A percentile compares a stretch with the other conserved stretches of the same genome.
These are phyloP conservation scores for Dendrolimus kikuchii DNA, from an alignment of 1,140 invertebrate species.

Conservation along the genomic window DNA sequence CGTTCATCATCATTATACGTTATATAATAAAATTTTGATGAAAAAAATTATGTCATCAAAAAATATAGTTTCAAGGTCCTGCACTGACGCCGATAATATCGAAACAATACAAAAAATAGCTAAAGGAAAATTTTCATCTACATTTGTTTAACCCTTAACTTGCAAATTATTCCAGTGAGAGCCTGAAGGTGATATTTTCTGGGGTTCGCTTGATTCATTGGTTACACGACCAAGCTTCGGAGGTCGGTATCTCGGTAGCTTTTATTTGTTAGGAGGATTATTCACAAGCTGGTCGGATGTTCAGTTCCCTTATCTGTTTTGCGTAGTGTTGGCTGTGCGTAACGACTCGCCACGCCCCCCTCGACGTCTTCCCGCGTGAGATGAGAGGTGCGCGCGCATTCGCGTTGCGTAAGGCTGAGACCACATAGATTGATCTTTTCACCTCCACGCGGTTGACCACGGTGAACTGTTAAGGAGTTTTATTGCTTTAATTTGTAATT, in stretches of 20 bases:
- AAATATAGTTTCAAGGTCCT: too few relatives aligned
- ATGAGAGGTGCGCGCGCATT: constrained; percentile 59
- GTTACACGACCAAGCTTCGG: background rate
- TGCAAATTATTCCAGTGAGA: too few relatives aligned
- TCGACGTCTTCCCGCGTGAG: constrained; percentile 32
- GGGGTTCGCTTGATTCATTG: background rate
- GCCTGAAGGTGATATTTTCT: too few relatives aligned
- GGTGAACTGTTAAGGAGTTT: background rate
- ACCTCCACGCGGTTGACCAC: background rate
- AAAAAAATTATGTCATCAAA: too few relatives aligned
- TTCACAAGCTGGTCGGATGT: constrained; percentile 15
- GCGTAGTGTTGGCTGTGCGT: constrained; percentile 50
- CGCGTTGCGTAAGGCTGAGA: constrained; percentile 34
- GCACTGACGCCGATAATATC: too few relatives aligned
- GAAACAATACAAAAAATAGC: too few relatives aligned
- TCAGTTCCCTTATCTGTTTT: constrained; percentile 39
- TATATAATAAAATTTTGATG: too few relatives aligned
- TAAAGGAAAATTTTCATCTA: too few relatives aligned
- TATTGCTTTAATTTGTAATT: too few relatives aligned
- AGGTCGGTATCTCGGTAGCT: background rate
- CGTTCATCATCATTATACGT: too few relatives aligned
- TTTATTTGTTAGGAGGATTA: background rate
- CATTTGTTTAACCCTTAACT: too few relatives aligned
- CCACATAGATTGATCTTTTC: constrained; percentile 28
- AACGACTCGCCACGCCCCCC: constrained; percentile 54